A percentile compares a stretch with the other conserved stretches of the same genome.
These are phyloP conservation scores for Dromococcyx pavoninus DNA, from an alignment of 2,797 vertebrate genomes.

Conservation along the genomic window DNA sequence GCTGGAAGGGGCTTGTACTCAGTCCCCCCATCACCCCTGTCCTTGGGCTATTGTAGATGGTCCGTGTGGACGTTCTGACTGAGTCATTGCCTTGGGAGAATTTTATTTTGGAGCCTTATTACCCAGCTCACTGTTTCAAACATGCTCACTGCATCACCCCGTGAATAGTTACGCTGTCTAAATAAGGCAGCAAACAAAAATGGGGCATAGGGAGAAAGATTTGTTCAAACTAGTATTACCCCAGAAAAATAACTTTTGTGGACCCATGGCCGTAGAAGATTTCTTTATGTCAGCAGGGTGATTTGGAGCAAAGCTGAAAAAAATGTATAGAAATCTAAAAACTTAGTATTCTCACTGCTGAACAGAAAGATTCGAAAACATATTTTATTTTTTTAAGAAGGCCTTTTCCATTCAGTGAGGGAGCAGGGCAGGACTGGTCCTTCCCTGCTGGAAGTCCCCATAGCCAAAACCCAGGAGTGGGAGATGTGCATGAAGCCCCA, in stretches of 20 bases:
- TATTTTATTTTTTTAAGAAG: neutral
- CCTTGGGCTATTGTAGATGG: neutral
- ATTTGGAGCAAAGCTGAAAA: neutral
- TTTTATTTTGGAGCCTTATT: neutral
- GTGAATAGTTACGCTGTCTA: neutral
- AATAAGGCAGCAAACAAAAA: neutral
- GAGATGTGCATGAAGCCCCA: fast-evolving
- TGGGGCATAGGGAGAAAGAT: neutral
- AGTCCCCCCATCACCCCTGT: neutral
- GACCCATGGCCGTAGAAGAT: neutral
- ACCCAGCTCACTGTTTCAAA: neutral
- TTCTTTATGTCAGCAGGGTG: neutral
- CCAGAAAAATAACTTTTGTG: neutral
- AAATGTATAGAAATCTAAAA: neutral
- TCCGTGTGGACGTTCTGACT: neutral
- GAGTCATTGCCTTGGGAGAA: neutral
- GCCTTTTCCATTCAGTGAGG: neutral
- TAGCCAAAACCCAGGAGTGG: neutral
- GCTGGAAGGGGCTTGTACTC: neutral
- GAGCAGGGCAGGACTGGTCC: neutral
- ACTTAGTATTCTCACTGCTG: neutral
- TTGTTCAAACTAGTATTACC: neutral
- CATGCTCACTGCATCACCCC: neutral
- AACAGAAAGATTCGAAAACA: neutral
- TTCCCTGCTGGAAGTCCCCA: neutral